A percentile compares a stretch with the other conserved stretches of the same genome.
Evolutionary conservation across 2,888 invertebrate species (phyloP).

Genomic region (Megalurothrips usitatus): DNA sequence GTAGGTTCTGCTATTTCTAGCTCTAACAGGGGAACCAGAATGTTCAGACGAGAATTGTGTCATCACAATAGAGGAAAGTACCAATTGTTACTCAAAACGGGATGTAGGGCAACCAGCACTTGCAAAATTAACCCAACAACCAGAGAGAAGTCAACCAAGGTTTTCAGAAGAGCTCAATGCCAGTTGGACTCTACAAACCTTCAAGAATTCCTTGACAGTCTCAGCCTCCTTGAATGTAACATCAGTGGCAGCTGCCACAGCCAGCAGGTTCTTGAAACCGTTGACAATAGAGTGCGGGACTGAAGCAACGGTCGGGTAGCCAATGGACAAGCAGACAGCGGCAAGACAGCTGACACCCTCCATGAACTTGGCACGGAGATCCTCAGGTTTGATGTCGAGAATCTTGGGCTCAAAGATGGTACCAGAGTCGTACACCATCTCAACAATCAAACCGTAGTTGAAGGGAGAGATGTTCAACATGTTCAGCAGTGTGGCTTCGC

Average conservation of each 20-base stretch:
- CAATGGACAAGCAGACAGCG: constrained; percentile 84
- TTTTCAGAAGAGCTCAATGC: neutral
- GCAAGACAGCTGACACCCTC: constrained; percentile 93
- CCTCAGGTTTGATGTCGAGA: constrained; percentile 96
- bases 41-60: constrained; percentile 41
- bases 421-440: constrained; percentile 97
- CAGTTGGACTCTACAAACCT: constrained; percentile 51
- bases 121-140: too few species aligned
- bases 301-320: constrained; percentile 95
- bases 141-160: neutral
- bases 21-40: constrained; percentile 38
- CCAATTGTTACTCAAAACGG: too few species aligned
- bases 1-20: constrained; percentile 52
- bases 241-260: constrained; percentile 93
- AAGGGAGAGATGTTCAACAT: constrained; percentile 99
- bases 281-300: constrained; percentile 96
- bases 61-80: constrained; percentile 40
- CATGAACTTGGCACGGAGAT: constrained; percentile 84
- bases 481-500: constrained; percentile 96
- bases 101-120: too few species aligned
- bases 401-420: constrained; percentile 96
- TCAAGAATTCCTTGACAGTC: constrained; percentile 87
- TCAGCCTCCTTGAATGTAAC: constrained; percentile 91
- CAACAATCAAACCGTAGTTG: constrained; percentile 94
- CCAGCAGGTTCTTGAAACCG: constrained; percentile 96